A percentile compares a stretch with the other conserved stretches of the same genome.
These are phyloP conservation scores for Akabosia matsudoensis DNA, from an alignment of 1,140 invertebrate species.

Conservation along the genomic window DNA sequence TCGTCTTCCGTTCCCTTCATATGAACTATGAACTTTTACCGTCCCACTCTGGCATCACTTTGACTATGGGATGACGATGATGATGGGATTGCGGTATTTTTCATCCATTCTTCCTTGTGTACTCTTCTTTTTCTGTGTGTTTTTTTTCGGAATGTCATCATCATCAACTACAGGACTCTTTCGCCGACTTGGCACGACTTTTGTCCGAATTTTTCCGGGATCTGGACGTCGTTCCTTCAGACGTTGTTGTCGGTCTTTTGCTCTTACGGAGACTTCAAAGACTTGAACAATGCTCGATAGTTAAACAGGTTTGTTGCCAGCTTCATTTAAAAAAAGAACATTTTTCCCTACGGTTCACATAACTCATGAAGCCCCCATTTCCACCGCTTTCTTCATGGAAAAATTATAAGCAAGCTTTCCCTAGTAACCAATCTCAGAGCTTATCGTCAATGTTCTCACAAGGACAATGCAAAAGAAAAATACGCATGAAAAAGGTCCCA, in stretches of 20 bases:
- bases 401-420: too few species aligned
- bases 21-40: background rate
- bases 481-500: too few species aligned
- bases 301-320: constrained; percentile 62
- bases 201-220: constrained; percentile 87
- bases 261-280: constrained; percentile 78
- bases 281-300: constrained; percentile 70
- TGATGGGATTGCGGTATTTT: constrained; percentile 23
- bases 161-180: constrained; percentile 65
- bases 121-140: background rate
- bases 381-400: too few species aligned
- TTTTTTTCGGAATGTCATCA: background rate
- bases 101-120: background rate
- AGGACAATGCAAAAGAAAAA: too few species aligned
- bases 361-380: too few species aligned
- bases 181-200: constrained; percentile 78
- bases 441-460: too few species aligned
- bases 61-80: background rate
- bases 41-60: background rate
- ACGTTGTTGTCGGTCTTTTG: constrained; percentile 81
- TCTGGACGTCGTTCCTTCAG: constrained; percentile 86
- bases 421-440: too few species aligned
- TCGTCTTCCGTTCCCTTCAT: background rate
- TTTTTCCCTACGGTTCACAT: too few species aligned
- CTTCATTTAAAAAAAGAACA: background rate